Base-by-base conservation (phyloP, 2,797 vertebrate genomes). In the Takifugu rubripes region DNA sequence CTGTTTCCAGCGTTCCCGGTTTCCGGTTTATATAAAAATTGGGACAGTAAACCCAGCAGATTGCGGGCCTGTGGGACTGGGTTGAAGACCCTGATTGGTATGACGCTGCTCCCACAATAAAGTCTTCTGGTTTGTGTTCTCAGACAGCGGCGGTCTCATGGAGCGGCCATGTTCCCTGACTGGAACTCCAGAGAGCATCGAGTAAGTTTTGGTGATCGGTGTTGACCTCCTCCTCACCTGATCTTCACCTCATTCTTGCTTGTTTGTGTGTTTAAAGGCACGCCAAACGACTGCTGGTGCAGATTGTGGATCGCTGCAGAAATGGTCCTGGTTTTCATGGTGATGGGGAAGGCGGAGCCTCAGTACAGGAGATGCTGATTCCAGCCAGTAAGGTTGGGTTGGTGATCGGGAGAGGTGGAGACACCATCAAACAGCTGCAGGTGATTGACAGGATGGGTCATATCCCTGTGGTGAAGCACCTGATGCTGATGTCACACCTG, bases 351-450 rank as follows among this genome's bases (percentile, higher is more conserved):
- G 88, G 94, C 49, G 94, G 89, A 64, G 93, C 91, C 75, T 92
- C 94, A 0, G 78, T 97, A 75, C 96, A 98, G 81, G 96, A 99
- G 87, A 92, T 98, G 84, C 88, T 96, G 68, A 98, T 99, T 79
- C 97, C 96, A 0, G 96, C 96, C 21, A 96, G 95, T 52, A 99
- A 98, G 91, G 97, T 98, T 68, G 97, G 97, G 14, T 93, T 99
- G 76, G 96, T 98, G 88, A 99, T 99, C 33, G 96, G 97, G 65
- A 94, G 96, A 86, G 97, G 96, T 71, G 97, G 97, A 29, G 97
- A 99, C 82, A 98, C 97, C 68, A 99, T 99, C 83, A 98, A 98
- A 83, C 96, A 98, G 76, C 82, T 98, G 74, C 96, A 98, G 96
- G 97, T 98, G 54, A 5, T 33, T 33, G 31, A 10, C 31, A 33